Conservation (phyloP, 2,113 vertebrate genomes). For the Aplodontia rufa region DNA sequence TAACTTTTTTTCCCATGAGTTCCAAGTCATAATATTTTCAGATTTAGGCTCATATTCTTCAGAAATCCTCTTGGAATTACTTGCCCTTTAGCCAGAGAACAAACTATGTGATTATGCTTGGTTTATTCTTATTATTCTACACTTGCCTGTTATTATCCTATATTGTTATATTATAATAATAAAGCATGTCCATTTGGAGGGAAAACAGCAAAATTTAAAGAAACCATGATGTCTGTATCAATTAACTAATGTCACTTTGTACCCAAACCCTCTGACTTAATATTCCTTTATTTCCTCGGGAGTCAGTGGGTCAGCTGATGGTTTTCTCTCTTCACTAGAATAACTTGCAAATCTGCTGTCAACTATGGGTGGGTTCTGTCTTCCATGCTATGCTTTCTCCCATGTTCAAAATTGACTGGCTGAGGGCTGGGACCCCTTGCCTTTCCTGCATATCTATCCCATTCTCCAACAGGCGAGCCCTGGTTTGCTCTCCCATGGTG, state of each 20-base stretch:
- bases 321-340: not conserved
- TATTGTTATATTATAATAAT: not conserved
- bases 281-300: not conserved
- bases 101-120: not conserved
- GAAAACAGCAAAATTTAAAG: not conserved
- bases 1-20: not conserved
- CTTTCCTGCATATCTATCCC: accelerated
- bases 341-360: not conserved
- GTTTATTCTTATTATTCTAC: too few relatives aligned
- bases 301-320: accelerated
- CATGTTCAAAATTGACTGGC: accelerated
- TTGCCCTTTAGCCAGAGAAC: not conserved
- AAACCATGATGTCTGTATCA: not conserved
- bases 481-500: not conserved
- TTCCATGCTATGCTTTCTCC: not conserved
- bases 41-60: not conserved
- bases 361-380: not conserved
- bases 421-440: not conserved
- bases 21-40: not conserved
- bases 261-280: not conserved
- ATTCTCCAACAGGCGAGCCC: not conserved
- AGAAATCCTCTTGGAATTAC: not conserved
- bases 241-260: accelerated
- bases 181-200: not conserved
- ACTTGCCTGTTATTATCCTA: not conserved